These are phyloP conservation scores for Lagothrix lagotricha DNA, from an alignment of 2,797 vertebrate genomes.

Conservation along the genomic window DNA sequence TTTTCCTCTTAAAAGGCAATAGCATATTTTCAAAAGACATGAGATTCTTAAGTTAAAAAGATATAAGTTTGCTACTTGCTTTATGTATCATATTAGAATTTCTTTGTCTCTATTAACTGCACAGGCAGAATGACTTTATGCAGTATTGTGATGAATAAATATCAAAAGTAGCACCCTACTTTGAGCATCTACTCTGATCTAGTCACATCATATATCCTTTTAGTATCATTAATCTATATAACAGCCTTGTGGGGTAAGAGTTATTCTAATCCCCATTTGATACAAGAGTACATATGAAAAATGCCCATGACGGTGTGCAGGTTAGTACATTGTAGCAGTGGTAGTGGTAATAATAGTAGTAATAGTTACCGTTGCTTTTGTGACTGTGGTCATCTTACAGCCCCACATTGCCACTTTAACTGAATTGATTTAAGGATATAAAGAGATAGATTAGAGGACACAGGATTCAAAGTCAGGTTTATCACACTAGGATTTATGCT, in stretches of 20 bases:
- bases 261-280: background rate
- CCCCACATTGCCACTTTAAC: background rate
- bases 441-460: background rate
- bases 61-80: background rate
- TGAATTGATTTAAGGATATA: background rate
- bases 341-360: background rate
- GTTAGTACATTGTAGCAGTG: background rate
- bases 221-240: background rate
- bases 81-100: background rate
- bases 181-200: background rate
- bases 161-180: background rate
- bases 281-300: background rate
- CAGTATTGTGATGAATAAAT: background rate
- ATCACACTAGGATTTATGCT: background rate
- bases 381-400: background rate
- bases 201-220: background rate
- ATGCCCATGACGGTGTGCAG: background rate
- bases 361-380: background rate
- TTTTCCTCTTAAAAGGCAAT: background rate
- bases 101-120: background rate
- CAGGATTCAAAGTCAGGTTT: background rate
- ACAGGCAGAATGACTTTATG: background rate
- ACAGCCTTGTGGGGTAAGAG: background rate
- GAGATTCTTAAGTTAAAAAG: background rate
- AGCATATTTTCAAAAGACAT: conserved; percentile 2